Evolutionary conservation across 53 echinoderm and acorn worm genomes (phyloP).

Genomic region (Antedon mediterranea): DNA sequence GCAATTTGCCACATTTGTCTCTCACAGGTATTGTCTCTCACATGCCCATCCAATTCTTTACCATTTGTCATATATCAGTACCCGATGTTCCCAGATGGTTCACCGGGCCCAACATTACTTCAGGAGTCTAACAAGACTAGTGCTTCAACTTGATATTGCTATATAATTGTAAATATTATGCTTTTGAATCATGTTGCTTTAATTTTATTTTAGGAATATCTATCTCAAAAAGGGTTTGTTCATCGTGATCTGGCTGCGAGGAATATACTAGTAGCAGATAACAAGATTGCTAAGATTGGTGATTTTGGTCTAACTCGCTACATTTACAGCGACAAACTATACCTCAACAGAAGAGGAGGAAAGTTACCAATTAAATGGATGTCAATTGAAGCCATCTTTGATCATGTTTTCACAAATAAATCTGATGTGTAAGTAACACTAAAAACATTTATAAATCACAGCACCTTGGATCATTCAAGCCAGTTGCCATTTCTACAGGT

Average conservation of each 20-base stretch:
- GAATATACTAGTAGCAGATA: conserved; percentile 68
- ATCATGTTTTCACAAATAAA: conserved; percentile 69
- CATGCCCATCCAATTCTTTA: too few species aligned
- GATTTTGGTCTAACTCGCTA: conserved; percentile 95
- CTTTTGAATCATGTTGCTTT: neutral
- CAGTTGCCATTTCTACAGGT: too few species aligned
- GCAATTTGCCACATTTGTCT: too few species aligned
- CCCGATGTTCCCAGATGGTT: too few species aligned
- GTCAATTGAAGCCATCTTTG: conserved; percentile 80
- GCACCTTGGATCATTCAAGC: too few species aligned
- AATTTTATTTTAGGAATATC: conserved; percentile 36
- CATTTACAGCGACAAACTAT: conserved; percentile 77
- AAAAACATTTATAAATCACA: too few species aligned
- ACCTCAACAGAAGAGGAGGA: conserved; percentile 69
- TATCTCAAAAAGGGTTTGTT: conserved; percentile 87
- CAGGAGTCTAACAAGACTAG: neutral
- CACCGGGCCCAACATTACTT: neutral
- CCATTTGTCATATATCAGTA: too few species aligned
- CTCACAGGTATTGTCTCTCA: too few species aligned
- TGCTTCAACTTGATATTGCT: too few species aligned
- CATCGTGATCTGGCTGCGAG: conserved; percentile 91
- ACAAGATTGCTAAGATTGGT: conserved; percentile 86
- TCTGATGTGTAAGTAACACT: conserved; percentile 62
- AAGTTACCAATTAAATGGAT: conserved; percentile 94
- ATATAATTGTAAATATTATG: neutral